These are phyloP conservation scores for Lithophane socia DNA, from an alignment of 2,888 invertebrate genomes.

Conservation along the genomic window DNA sequence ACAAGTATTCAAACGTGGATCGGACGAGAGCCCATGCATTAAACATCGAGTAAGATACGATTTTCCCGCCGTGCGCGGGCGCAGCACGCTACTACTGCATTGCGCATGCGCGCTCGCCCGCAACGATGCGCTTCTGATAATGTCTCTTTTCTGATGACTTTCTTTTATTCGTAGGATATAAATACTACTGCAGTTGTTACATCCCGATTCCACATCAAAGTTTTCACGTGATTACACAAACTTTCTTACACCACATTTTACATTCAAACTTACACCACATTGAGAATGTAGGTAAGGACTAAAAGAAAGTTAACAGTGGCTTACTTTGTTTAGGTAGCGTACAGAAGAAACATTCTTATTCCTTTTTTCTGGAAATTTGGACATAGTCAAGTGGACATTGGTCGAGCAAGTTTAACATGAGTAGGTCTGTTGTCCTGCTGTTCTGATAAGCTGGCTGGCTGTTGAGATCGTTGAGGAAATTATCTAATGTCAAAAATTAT, in stretches of 20 bases:
- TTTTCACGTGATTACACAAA: constrained; percentile 8
- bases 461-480: background rate
- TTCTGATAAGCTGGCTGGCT: too few species aligned
- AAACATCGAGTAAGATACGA: constrained; percentile 81
- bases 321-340: background rate
- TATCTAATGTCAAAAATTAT: background rate
- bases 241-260: too few species aligned
- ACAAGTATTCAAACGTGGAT: constrained; percentile 61
- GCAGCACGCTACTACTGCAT: constrained; percentile 79
- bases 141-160: constrained; percentile 81
- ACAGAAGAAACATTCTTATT: background rate
- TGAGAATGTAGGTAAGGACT: constrained; percentile 1
- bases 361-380: background rate
- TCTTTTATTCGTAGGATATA: constrained; percentile 75
- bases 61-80: constrained; percentile 77
- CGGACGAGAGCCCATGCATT: constrained; percentile 76
- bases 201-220: constrained; percentile 32
- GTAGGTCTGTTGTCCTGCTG: background rate
- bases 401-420: background rate
- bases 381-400: background rate
- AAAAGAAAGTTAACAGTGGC: constrained; percentile 10
- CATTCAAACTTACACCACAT: background rate
- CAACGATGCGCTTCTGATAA: constrained; percentile 78
- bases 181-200: constrained; percentile 40
- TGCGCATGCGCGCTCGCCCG: constrained; percentile 80